These are phyloP conservation scores for Ceriagrion tenellum DNA, from an alignment of 2,888 invertebrate genomes.

Conservation along the genomic window DNA sequence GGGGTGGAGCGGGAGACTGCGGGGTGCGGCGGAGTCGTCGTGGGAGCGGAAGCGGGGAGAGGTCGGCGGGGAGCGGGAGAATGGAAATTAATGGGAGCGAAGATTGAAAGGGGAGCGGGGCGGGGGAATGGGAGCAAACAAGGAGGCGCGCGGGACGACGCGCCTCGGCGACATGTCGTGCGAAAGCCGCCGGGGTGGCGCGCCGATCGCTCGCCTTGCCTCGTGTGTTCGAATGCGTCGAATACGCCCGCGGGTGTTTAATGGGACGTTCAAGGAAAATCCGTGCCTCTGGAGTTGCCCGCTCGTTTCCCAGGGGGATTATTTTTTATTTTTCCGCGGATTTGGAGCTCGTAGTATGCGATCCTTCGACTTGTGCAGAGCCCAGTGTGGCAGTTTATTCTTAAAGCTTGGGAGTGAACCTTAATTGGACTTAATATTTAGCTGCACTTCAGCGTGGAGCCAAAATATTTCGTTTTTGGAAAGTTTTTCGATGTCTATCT, in stretches of 20 bases:
- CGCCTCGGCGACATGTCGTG: background rate
- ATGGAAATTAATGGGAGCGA: constrained; percentile 32
- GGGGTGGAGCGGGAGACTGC: background rate
- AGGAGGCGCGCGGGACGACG: background rate
- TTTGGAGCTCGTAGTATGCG: too few relatives aligned
- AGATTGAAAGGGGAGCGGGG: background rate
- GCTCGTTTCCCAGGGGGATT: background rate
- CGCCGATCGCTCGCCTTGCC: background rate
- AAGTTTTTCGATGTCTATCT: too few relatives aligned
- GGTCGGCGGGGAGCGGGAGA: background rate
- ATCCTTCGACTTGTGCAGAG: too few relatives aligned
- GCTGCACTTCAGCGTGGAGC: too few relatives aligned
- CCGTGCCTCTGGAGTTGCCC: background rate
- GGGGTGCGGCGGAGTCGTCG: background rate
- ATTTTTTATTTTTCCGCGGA: background rate
- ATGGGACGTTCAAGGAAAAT: background rate
- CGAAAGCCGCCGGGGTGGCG: background rate
- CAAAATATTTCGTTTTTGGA: too few relatives aligned
- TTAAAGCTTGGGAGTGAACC: too few relatives aligned
- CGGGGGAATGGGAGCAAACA: background rate
- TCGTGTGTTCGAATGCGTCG: background rate
- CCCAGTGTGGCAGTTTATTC: too few relatives aligned
- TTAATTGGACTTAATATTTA: too few relatives aligned
- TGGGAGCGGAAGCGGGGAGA: background rate
- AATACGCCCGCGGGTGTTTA: background rate